A percentile compares a stretch with the other conserved stretches of the same genome.
These are phyloP conservation scores for Centropus bengalensis DNA, from an alignment of 2,113 vertebrate species.

Conservation along the genomic window DNA sequence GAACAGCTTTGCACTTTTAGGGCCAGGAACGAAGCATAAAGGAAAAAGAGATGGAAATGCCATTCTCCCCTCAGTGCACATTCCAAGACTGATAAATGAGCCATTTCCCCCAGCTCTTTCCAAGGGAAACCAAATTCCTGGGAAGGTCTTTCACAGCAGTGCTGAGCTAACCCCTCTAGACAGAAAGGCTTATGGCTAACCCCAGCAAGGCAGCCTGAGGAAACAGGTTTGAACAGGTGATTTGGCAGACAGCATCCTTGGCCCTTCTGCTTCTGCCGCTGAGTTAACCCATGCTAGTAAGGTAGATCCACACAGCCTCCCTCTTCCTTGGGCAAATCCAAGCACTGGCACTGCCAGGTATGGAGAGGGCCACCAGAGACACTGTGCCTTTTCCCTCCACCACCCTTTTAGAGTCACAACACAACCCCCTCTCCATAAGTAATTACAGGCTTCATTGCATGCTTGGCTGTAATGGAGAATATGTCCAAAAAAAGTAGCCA, in stretches of 20 bases:
- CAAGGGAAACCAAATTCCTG: rapidly evolving
- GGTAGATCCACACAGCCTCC: neutral
- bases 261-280: neutral
- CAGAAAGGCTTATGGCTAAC: neutral
- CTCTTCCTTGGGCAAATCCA: neutral
- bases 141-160: neutral
- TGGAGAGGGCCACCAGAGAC: rapidly evolving
- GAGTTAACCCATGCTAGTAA: rapidly evolving
- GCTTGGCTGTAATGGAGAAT: neutral
- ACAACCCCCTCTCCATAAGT: rapidly evolving
- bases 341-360: neutral
- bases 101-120: neutral
- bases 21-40: neutral
- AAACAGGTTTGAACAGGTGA: neutral
- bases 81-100: rapidly evolving
- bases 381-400: neutral
- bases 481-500: neutral
- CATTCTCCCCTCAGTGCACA: neutral
- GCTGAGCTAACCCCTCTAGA: neutral
- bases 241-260: neutral
- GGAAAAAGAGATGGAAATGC: neutral
- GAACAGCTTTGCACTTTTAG: neutral
- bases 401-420: neutral
- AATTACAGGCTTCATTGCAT: neutral
- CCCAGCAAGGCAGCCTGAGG: neutral